Base-by-base conservation (phyloP, 2,797 vertebrate species). In the Hydrolagus colliei region DNA sequence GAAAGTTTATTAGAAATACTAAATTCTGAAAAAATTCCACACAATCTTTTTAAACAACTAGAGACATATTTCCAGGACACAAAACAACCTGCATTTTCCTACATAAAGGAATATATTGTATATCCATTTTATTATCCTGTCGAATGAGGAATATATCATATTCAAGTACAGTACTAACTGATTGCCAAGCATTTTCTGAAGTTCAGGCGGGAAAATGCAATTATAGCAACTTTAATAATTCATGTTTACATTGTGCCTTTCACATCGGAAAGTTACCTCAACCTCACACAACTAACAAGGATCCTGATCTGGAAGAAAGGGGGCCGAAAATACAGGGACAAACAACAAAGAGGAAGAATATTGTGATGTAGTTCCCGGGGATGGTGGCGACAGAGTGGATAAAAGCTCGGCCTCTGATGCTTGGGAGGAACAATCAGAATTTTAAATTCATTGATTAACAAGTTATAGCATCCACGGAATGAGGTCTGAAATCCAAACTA, bases 1-100 rank as follows among this genome's bases (percentile, higher is more conserved):
- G 41, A 73, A 85, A 1, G 3, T 5, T 72, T 2, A 59, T 16
- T 16, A 82, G 63, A 68, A 13, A 8, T 32, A 6, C 12, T 14
- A 87, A 87, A 89, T 86, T 5, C 72, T 2, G 71, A 4, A 61
- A 52, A 52, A 52, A 52, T 52, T 52, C 41, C 41, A 52, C 41
- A 52, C 41, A 52, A 52, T 52, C 2, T 52, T 52, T 52, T 52
- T 52, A 52, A 52, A 52, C 41, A 52, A 52, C 3, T 14, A 76
- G 14, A 18, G 10, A 16, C 41, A 52, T 35, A 18, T 41, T 76
- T 16, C 27, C 6, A 14, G n/a, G 73, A 35, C 9, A 35, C 41
- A 74, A 74, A 35, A 32, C 13, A 13, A 76, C 74, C 13, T 8
- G 18, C 20, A 41, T 52, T 41, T 18, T 35, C 32, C 74, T 35